A percentile compares a stretch with the other conserved stretches of the same genome.
Evolutionary conservation across 2,888 invertebrate genomes (phyloP).

Genomic region (Loripinus fragilis): DNA sequence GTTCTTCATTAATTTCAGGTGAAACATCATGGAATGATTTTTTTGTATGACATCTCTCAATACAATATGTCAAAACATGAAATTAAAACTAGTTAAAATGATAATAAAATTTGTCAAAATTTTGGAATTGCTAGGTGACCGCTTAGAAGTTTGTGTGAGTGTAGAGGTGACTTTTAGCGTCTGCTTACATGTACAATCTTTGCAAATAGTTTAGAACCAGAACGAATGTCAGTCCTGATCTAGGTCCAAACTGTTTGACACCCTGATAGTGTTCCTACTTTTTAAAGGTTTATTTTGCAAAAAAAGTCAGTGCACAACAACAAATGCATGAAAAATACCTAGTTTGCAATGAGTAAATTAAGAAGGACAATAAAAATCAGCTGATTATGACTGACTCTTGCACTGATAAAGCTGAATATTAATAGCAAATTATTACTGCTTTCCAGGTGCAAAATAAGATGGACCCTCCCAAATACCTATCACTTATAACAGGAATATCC

Average conservation of each 20-base stretch:
- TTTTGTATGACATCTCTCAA: no score
- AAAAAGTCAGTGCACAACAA: background rate
- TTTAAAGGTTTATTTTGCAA: background rate
- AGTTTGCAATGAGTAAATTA: no score
- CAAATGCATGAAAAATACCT: background rate
- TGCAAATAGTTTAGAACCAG: background rate
- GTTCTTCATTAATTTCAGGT: no score
- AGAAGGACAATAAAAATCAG: background rate
- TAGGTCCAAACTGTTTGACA: background rate
- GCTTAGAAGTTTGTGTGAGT: no score
- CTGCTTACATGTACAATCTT: no score
- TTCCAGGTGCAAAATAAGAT: conserved; percentile 3
- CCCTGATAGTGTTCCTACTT: background rate
- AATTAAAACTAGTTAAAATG: no score
- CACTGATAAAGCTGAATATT: background rate
- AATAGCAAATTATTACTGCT: no score
- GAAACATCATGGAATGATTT: no score
- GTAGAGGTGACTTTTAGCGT: no score
- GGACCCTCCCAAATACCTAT: background rate
- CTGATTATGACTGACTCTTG: background rate
- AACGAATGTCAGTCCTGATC: background rate
- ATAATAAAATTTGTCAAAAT: no score
- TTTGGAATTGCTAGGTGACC: no score
- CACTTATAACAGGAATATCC: conserved; percentile 5
- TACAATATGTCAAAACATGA: no score